A percentile compares a stretch with the other conserved stretches of the same genome.
phyloP scores from a whole-genome alignment of 1,140 invertebrate genomes.

The Kradibia gibbosae region DNA sequence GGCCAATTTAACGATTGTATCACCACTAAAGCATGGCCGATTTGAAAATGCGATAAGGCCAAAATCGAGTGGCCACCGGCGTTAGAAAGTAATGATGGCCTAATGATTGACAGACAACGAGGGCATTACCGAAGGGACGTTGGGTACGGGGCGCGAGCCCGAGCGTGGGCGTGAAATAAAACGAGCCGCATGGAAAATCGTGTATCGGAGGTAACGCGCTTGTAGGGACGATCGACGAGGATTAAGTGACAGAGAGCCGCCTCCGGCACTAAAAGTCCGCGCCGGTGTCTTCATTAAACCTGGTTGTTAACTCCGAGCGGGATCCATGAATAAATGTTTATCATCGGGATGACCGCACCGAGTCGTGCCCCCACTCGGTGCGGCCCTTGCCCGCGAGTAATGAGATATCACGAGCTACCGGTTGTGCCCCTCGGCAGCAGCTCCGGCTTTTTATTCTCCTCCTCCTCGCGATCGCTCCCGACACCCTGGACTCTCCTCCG shows the following conservation, averaged over 20 bases:
- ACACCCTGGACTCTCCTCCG: too few species aligned
- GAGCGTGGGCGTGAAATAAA: not conserved
- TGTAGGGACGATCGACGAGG: not conserved
- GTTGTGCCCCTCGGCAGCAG: not conserved
- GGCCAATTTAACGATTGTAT: too few species aligned
- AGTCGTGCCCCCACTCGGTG: not conserved
- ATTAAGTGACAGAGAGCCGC: slow-evolving; percentile 29
- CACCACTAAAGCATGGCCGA: too few species aligned
- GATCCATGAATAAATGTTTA: slow-evolving; percentile 47
- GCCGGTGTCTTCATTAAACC: slow-evolving; percentile 36
- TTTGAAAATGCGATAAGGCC: too few species aligned
- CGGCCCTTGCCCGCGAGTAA: slow-evolving; percentile 7
- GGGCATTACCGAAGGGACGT: too few species aligned
- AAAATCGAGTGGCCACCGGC: too few species aligned
- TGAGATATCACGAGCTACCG: slow-evolving; percentile 38
- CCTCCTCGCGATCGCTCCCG: not conserved
- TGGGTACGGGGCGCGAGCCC: not conserved
- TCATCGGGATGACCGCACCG: slow-evolving; percentile 20
- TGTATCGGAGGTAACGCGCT: not conserved
- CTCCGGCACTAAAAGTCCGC: slow-evolving; percentile 14
- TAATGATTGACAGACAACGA: too few species aligned
- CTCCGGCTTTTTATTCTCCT: not conserved
- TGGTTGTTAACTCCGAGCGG: slow-evolving; percentile 34
- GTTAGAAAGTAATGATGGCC: too few species aligned
- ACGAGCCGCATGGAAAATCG: not conserved